phyloP scores from a whole-genome alignment of 2,888 invertebrate genomes.

The Polydrusus cervinus region DNA sequence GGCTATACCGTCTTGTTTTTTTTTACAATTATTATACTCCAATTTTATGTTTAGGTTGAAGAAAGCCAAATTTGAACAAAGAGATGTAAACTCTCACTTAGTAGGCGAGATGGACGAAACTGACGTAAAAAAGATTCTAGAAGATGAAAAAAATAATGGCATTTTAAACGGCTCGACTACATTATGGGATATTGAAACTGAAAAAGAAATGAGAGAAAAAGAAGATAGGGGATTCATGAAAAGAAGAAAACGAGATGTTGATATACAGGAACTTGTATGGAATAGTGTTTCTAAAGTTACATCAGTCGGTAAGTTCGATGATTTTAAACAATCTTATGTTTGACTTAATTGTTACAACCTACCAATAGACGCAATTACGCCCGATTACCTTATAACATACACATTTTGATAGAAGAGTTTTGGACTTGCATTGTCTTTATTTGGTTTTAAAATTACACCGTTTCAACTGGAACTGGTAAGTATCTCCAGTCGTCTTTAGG shows the following conservation, averaged over 20 bases:
- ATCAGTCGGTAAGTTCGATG: slow-evolving; percentile 66
- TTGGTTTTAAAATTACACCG: no score
- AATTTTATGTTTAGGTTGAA: no score
- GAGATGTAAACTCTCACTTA: slow-evolving; percentile 67
- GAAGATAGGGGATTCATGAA: slow-evolving; percentile 65
- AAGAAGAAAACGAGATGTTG: slow-evolving; percentile 63
- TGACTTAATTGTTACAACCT: no score
- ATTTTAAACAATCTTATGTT: no score
- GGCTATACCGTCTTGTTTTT: no score
- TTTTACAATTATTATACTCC: no score
- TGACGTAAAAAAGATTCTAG: slow-evolving; percentile 65
- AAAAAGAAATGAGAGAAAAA: slow-evolving; percentile 73
- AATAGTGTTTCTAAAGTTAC: slow-evolving; percentile 65
- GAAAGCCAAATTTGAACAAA: slow-evolving; percentile 68
- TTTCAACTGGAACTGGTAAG: no score
- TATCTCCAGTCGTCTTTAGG: no score
- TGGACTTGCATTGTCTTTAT: no score
- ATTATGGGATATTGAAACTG: slow-evolving; percentile 75
- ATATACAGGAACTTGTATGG: slow-evolving; percentile 49
- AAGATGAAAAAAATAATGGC: slow-evolving; percentile 63
- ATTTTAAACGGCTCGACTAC: slow-evolving; percentile 64
- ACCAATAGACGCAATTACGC: no score
- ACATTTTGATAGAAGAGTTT: no score
- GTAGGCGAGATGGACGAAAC: slow-evolving; percentile 66
- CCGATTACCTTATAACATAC: no score